These are phyloP conservation scores for Chrysopilus asiliformis DNA, from an alignment of 2,888 invertebrate species.

Conservation along the genomic window DNA sequence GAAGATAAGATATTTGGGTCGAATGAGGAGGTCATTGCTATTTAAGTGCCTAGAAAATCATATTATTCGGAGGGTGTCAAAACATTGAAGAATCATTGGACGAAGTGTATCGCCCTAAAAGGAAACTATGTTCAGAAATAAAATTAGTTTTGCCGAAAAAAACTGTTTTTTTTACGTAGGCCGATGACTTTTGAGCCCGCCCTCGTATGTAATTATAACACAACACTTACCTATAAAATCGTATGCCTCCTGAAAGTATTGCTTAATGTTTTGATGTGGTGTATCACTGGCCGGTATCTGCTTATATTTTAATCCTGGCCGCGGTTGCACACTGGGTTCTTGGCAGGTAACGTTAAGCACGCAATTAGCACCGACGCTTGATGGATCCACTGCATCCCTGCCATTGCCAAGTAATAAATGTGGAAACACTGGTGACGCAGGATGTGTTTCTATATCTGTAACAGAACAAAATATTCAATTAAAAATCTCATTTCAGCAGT, in stretches of 20 bases:
- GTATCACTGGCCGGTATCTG: conserved; percentile 73
- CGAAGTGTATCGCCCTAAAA: too few relatives aligned
- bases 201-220: too few relatives aligned
- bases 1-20: too few relatives aligned
- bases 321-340: conserved; percentile 48
- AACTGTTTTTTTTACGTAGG: too few relatives aligned
- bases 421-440: conserved; percentile 64
- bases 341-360: conserved; percentile 73
- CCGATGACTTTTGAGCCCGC: too few relatives aligned
- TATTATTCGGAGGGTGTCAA: too few relatives aligned
- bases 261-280: conserved; percentile 71
- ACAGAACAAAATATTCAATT: conserved; percentile 12
- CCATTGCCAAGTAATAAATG: conserved; percentile 73
- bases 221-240: conserved; percentile 70
- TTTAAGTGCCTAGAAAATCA: too few relatives aligned
- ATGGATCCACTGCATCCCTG: conserved; percentile 60
- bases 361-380: conserved; percentile 58
- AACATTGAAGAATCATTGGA: too few relatives aligned
- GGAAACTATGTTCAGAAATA: too few relatives aligned
- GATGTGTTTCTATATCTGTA: conserved; percentile 57
- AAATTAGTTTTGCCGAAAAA: too few relatives aligned
- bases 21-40: too few relatives aligned
- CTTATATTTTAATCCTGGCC: conserved; percentile 50
- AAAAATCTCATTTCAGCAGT: too few relatives aligned
- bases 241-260: conserved; percentile 78